Percentiles rank a stretch among this genome's conserved stretches.
These are phyloP conservation scores for Cervus canadensis DNA, from an alignment of 2,113 vertebrate genomes.

Conservation along the genomic window DNA sequence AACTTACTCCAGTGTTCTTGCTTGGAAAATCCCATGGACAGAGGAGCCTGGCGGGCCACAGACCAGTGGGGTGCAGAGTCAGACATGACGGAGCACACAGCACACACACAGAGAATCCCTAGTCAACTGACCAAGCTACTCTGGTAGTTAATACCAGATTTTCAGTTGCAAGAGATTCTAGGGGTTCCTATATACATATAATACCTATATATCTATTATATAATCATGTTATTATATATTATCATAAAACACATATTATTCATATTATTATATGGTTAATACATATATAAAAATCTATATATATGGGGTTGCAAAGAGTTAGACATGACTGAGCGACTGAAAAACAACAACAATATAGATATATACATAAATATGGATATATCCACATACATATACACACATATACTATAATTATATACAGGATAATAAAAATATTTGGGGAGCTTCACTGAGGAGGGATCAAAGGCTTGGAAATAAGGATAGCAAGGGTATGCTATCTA, in stretches of 20 bases:
- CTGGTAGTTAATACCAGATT: background rate
- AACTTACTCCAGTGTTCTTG: background rate
- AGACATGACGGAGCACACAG: background rate
- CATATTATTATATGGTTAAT: background rate
- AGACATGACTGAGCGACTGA: background rate
- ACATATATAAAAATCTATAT: background rate
- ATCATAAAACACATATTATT: background rate
- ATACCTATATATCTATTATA: background rate
- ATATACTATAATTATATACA: background rate
- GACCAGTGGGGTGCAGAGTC: background rate
- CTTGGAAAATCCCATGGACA: background rate
- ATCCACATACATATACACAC: background rate
- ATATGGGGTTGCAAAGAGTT: background rate
- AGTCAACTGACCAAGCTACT: background rate
- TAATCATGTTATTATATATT: background rate
- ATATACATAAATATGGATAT: background rate
- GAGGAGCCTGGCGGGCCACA: background rate
- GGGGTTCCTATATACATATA: background rate
- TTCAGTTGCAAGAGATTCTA: background rate
- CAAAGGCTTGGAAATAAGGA: background rate
- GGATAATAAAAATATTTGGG: background rate
- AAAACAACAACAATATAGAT: background rate
- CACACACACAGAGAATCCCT: background rate
- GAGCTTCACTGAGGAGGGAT: background rate
- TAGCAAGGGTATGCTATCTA: conserved; percentile 15